These are phyloP conservation scores for Tipula helvola DNA, from an alignment of 2,888 invertebrate species.

Conservation along the genomic window DNA sequence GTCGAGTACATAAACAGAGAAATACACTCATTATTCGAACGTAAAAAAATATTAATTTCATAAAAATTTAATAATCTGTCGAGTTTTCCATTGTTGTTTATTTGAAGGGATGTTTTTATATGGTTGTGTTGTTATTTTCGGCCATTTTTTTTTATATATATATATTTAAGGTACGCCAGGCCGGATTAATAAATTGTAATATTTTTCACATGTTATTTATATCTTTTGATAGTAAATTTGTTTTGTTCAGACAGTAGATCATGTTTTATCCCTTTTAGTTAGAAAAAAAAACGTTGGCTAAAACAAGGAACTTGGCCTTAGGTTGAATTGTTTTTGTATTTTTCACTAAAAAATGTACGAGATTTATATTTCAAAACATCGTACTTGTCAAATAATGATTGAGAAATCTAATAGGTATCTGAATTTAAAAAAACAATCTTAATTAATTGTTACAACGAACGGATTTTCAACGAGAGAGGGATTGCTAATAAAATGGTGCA, in stretches of 20 bases:
- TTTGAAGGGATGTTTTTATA: background rate
- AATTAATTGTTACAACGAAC: too few species aligned
- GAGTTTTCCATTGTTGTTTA: background rate
- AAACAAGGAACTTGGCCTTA: too few species aligned
- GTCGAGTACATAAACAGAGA: background rate
- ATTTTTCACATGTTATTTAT: background rate
- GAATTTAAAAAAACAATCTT: too few species aligned
- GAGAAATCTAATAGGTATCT: too few species aligned
- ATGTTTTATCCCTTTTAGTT: background rate
- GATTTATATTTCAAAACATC: too few species aligned
- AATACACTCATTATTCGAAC: background rate
- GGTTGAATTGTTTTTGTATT: background rate
- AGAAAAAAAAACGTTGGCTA: background rate
- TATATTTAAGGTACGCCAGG: background rate
- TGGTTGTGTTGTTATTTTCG: background rate
- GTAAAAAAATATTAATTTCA: background rate
- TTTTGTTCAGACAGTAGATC: background rate
- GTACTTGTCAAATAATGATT: too few species aligned
- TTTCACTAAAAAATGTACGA: background rate
- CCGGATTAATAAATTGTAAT: background rate
- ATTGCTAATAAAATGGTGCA: too few species aligned
- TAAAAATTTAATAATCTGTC: background rate
- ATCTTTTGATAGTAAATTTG: background rate
- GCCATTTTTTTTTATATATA: background rate
- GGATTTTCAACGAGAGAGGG: too few species aligned